Percentiles rank a stretch among this genome's conserved stretches.
These are phyloP conservation scores for Tholera decimalis DNA, from an alignment of 2,888 invertebrate genomes.

Conservation along the genomic window DNA sequence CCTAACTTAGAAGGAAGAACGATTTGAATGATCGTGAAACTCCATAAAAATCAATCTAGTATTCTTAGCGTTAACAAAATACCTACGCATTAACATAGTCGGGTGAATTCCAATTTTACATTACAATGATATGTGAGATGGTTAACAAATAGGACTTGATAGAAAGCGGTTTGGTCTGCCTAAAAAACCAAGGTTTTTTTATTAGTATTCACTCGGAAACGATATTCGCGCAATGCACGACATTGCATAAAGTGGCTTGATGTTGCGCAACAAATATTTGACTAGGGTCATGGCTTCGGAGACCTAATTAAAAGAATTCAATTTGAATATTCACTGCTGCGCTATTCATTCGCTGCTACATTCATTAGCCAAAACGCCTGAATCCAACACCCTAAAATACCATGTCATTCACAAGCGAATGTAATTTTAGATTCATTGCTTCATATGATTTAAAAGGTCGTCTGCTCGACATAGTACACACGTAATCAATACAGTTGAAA, in stretches of 20 bases:
- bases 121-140: neutral
- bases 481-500: too few relatives aligned
- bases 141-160: neutral
- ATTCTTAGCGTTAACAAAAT: too few relatives aligned
- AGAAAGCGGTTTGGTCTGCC: neutral
- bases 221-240: neutral
- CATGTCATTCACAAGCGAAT: too few relatives aligned
- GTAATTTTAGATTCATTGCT: too few relatives aligned
- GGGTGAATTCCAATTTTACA: neutral
- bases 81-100: neutral
- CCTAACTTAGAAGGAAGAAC: too few relatives aligned
- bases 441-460: too few relatives aligned
- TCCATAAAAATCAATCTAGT: too few relatives aligned
- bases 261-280: neutral
- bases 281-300: neutral
- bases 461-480: too few relatives aligned
- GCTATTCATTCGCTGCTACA: too few relatives aligned
- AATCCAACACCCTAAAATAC: too few relatives aligned
- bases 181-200: slow-evolving; percentile 10
- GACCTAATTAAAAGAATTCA: neutral
- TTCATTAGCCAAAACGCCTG: too few relatives aligned
- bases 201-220: slow-evolving; percentile 3
- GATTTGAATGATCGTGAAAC: too few relatives aligned
- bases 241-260: neutral
- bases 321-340: neutral